Base-by-base conservation (phyloP, 1,140 invertebrate species). In the Acyrthosiphon pisum region DNA sequence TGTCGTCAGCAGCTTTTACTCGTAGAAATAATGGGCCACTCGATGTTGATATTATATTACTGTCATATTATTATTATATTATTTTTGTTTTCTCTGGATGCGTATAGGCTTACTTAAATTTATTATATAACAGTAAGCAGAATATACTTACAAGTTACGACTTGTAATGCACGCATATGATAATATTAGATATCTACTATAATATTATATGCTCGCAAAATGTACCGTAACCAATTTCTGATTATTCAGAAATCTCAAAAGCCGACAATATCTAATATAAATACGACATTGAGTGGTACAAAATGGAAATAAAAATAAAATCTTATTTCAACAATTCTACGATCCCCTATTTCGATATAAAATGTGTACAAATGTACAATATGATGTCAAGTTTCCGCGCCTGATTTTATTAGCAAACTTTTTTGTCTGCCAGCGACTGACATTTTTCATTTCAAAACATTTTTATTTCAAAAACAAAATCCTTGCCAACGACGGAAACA, bases 391-490 rank as follows among this genome's bases (percentile, higher is more conserved):
- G 23, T 86, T 30, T 86, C 41, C 35, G 20, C 22, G 60, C 83
- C 22, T 26, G 37, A 86, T 86, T 86, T 86, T 86, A 86, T 86
- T 44, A 86, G 41, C 83, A 41, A 86, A 76, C 60, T 76, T 76
- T 76, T 76, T 35, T 76, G 30, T 76, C 60, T 86, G 3, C 41
- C 4, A 44, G 41, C 23, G 37, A 14, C 37, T 86, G 83, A 86
- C 83, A 86, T 86, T 86, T 86, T 44, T 86, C 41, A 86, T 46
- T 46, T 86, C 26, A 30, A 48, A 86, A 86, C 44, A 86, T 86
- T 46, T 86, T 26, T 44, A 46, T 86, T 53, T 30, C 23, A 26
- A 44, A 86, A 44, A 44, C 22, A 86, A 44, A 86, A 14, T 44
- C 37, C 1, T 86, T 86, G 41, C 37, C 81, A 83, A 83, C 22